A percentile compares a stretch with the other conserved stretches of the same genome.
These are phyloP conservation scores for Pachliopta kotzebuea DNA, from an alignment of 2,888 invertebrate genomes.

Conservation along the genomic window DNA sequence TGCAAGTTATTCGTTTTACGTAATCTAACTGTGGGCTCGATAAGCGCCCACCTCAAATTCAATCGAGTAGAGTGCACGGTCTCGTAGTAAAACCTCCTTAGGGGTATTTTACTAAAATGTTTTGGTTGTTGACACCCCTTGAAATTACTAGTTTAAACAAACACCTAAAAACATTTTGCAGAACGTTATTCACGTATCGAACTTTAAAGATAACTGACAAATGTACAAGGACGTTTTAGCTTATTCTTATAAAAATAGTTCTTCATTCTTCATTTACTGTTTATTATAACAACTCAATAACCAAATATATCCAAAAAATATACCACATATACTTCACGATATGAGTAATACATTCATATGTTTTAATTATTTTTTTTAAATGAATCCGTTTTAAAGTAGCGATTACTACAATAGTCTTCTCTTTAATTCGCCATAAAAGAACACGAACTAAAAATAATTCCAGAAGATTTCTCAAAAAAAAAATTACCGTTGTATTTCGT, in stretches of 20 bases:
- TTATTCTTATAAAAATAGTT: background rate
- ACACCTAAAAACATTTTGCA: slow-evolving; percentile 39
- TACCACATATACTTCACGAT: no score
- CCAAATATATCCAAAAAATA: no score
- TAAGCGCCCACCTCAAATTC: slow-evolving; percentile 64
- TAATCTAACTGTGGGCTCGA: slow-evolving; percentile 46
- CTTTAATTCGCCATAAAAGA: no score
- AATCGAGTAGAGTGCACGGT: slow-evolving; percentile 72
- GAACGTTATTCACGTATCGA: background rate
- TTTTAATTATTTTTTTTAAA: no score
- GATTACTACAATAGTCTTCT: no score
- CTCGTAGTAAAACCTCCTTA: slow-evolving; percentile 48
- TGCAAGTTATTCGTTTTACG: slow-evolving; percentile 29
- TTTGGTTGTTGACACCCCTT: slow-evolving; percentile 62
- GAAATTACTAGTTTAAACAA: slow-evolving; percentile 48
- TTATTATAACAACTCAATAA: background rate
- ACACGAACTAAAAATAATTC: no score
- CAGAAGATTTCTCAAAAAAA: background rate
- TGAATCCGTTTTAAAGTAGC: no score
- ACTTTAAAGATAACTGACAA: background rate
- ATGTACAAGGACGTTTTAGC: background rate
- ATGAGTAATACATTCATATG: no score
- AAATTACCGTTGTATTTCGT: background rate
- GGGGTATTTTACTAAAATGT: slow-evolving; percentile 73
- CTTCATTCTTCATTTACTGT: background rate